phyloP scores from a whole-genome alignment of 2,888 invertebrate species.

The Pardosa pseudoannulata region DNA sequence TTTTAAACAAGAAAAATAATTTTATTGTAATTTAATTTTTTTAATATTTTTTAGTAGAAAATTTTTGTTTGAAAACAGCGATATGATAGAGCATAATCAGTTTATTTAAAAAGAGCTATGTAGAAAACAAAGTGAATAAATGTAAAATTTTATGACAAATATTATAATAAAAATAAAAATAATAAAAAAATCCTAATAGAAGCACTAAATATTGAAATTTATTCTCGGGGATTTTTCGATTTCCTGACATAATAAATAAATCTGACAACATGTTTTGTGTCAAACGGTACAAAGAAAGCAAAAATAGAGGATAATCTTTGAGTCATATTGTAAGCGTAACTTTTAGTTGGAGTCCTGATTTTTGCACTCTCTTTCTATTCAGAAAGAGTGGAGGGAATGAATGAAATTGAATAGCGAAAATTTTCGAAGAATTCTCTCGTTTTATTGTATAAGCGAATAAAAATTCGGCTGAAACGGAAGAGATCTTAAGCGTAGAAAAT shows the following conservation, averaged over 20 bases:
- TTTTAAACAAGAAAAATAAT: too few species aligned
- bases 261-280: background rate
- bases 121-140: too few species aligned
- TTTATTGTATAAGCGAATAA: background rate
- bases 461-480: background rate
- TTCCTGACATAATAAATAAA: background rate
- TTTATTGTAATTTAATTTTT: too few species aligned
- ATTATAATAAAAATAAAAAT: too few species aligned
- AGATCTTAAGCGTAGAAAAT: background rate
- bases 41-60: too few species aligned
- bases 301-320: background rate
- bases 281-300: background rate
- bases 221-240: background rate
- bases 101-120: too few species aligned
- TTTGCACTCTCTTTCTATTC: background rate
- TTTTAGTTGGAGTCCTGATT: background rate
- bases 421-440: background rate
- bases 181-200: conserved; percentile 2
- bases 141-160: too few species aligned
- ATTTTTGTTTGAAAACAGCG: too few species aligned
- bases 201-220: background rate
- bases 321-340: too few species aligned
- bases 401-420: background rate
- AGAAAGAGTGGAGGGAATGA: conserved; percentile 8
- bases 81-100: too few species aligned